phyloP scores from a whole-genome alignment of 2,113 vertebrate genomes.

The Chaetodon trifascialis region DNA sequence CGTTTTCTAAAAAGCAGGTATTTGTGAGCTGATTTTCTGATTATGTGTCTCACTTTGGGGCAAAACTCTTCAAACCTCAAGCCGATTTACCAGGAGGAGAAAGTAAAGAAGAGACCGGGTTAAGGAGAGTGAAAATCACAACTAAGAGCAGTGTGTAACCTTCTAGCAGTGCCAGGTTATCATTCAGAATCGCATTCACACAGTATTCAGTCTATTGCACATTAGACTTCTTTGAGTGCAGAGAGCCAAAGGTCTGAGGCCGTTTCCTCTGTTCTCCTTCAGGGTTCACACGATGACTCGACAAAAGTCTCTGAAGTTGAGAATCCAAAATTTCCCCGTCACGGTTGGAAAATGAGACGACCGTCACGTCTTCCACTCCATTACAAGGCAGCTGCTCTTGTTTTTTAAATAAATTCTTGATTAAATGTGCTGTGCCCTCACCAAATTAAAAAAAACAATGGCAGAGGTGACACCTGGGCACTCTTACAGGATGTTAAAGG shows the following conservation, averaged over 20 bases:
- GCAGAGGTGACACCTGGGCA: constrained; percentile 36
- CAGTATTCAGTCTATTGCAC: constrained; percentile 75
- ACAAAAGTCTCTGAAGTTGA: constrained; percentile 24
- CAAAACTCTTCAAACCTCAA: constrained; percentile 33
- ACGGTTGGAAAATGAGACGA: not conserved
- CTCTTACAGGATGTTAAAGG: constrained; percentile 54
- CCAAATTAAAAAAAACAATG: constrained; percentile 19
- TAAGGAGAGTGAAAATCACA: constrained; percentile 17
- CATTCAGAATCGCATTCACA: constrained; percentile 51
- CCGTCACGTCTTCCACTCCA: constrained; percentile 6
- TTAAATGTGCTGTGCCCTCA: constrained; percentile 59
- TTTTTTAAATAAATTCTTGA: constrained; percentile 26
- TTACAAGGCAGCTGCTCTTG: constrained; percentile 52
- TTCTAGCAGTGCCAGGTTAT: constrained; percentile 48
- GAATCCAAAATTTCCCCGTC: constrained; percentile 28
- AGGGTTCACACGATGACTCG: constrained; percentile 3
- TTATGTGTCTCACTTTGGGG: not conserved
- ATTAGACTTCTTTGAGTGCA: constrained; percentile 60
- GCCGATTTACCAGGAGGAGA: not conserved
- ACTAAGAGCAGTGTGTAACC: constrained; percentile 31
- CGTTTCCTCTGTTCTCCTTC: constrained; percentile 4
- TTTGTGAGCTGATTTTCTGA: not conserved
- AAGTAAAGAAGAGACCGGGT: constrained; percentile 11
- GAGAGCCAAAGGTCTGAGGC: constrained; percentile 26
- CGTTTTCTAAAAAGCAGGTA: not conserved